A percentile compares a stretch with the other conserved stretches of the same genome.
These are phyloP conservation scores for Apodemia mormo DNA, from an alignment of 2,888 invertebrate genomes.

Conservation along the genomic window DNA sequence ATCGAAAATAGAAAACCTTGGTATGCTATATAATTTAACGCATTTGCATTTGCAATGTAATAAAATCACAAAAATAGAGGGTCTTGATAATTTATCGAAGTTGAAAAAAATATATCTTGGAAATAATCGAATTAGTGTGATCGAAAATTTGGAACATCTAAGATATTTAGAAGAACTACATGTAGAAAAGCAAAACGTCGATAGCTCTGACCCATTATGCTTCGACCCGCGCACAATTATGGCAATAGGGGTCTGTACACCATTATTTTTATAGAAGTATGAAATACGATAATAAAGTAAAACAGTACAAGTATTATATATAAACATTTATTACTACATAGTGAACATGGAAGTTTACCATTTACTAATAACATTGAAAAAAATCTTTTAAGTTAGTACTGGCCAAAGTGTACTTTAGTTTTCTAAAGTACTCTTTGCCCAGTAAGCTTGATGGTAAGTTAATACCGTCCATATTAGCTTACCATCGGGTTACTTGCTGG, in stretches of 20 bases:
- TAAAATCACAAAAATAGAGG: conserved; percentile 86
- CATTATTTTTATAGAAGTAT: too few species aligned
- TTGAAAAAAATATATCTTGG: conserved; percentile 90
- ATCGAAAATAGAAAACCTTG: conserved; percentile 86
- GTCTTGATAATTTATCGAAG: conserved; percentile 82
- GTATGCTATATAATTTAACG: conserved; percentile 83
- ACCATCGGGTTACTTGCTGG: too few species aligned
- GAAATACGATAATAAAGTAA: too few species aligned
- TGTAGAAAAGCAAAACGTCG: conserved; percentile 84
- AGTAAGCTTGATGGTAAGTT: too few species aligned
- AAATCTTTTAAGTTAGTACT: too few species aligned
- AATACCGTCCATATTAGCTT: too few species aligned
- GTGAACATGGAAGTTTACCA: too few species aligned
- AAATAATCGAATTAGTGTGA: conserved; percentile 84
- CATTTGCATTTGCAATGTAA: conserved; percentile 90
- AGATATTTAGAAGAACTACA: conserved; percentile 84
- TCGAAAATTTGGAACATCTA: conserved; percentile 85
- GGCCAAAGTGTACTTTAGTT: too few species aligned
- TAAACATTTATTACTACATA: too few species aligned
- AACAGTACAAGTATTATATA: too few species aligned
- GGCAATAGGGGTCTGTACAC: conserved; percentile 78
- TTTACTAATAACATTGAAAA: too few species aligned
- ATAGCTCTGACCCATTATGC: conserved; percentile 80
- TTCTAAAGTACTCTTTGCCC: too few species aligned
- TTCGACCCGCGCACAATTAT: conserved; percentile 85